Evolutionary conservation across 2,888 invertebrate genomes (phyloP).

Genomic region (Cheilosia urbana): DNA sequence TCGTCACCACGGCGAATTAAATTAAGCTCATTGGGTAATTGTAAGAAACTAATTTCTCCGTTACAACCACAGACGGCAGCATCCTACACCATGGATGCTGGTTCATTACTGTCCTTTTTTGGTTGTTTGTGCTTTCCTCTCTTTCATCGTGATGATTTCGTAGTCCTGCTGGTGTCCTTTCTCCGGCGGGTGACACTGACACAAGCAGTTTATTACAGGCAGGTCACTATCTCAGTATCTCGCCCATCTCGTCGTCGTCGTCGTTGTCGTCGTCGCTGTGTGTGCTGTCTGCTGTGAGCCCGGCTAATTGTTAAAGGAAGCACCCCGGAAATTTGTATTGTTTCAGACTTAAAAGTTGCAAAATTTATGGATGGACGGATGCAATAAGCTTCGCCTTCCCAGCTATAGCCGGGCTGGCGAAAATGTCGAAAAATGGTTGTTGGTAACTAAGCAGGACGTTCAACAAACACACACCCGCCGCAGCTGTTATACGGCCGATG

Average conservation of each 20-base stretch:
- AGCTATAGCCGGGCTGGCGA: neutral
- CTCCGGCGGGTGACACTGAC: conserved; percentile 20
- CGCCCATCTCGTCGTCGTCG: no score
- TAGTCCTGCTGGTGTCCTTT: conserved; percentile 16
- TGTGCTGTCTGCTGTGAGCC: conserved; percentile 24
- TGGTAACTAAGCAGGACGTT: conserved; percentile 47
- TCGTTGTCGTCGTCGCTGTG: conserved; percentile 6
- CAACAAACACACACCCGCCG: conserved; percentile 7
- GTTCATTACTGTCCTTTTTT: conserved; percentile 37
- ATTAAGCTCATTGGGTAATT: conserved; percentile 73
- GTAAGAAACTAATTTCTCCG: conserved; percentile 69
- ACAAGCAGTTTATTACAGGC: conserved; percentile 65
- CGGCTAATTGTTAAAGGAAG: conserved; percentile 74
- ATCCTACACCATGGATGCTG: conserved; percentile 18
- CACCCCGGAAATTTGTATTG: conserved; percentile 74
- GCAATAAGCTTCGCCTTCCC: conserved; percentile 67
- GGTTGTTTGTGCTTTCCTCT: neutral
- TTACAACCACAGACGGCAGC: conserved; percentile 49
- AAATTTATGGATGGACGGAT: conserved; percentile 75
- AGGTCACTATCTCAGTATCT: conserved; percentile 39
- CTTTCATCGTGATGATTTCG: neutral
- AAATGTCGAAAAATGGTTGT: conserved; percentile 61
- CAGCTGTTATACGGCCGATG: conserved; percentile 35
- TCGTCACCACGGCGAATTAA: conserved; percentile 68
- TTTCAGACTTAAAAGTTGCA: conserved; percentile 74